phyloP scores from a whole-genome alignment of 1,140 invertebrate species.

The Brachionus rotundiformis region DNA sequence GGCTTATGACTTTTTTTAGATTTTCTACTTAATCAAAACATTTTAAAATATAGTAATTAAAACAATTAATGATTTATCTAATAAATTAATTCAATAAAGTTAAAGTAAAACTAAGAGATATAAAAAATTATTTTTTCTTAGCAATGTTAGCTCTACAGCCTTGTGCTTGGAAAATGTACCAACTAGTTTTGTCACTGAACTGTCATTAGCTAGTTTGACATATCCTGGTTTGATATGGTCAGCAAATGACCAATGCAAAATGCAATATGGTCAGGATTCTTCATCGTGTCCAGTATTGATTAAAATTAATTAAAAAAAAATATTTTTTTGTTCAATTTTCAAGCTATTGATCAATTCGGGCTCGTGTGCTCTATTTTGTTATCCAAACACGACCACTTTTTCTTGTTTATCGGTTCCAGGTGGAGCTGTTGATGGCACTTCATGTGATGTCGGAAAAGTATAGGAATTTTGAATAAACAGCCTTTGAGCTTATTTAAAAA shows the following conservation, averaged over 20 bases:
- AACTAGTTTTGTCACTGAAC: not conserved
- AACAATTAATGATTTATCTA: no score
- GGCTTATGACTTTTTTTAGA: no score
- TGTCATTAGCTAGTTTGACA: not conserved
- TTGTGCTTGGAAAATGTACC: not conserved
- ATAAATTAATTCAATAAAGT: no score
- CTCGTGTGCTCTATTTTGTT: not conserved
- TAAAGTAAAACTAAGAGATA: no score
- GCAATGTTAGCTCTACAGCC: not conserved
- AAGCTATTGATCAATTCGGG: not conserved
- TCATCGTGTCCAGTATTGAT: conserved; percentile 10
- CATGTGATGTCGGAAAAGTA: conserved; percentile 28
- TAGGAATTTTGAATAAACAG: no score
- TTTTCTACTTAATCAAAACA: no score
- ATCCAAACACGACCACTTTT: not conserved
- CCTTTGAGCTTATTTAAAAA: not conserved
- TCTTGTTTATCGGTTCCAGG: not conserved
- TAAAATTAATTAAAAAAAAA: not conserved
- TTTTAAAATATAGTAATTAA: no score
- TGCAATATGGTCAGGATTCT: not conserved
- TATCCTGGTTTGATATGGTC: conserved; percentile 7
- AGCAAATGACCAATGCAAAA: conserved; percentile 32
- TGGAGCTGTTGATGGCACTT: conserved; percentile 9
- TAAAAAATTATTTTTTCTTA: not conserved
- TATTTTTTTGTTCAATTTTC: not conserved